These are phyloP conservation scores for Nicator chloris DNA, from an alignment of 2,113 vertebrate species.

Conservation along the genomic window DNA sequence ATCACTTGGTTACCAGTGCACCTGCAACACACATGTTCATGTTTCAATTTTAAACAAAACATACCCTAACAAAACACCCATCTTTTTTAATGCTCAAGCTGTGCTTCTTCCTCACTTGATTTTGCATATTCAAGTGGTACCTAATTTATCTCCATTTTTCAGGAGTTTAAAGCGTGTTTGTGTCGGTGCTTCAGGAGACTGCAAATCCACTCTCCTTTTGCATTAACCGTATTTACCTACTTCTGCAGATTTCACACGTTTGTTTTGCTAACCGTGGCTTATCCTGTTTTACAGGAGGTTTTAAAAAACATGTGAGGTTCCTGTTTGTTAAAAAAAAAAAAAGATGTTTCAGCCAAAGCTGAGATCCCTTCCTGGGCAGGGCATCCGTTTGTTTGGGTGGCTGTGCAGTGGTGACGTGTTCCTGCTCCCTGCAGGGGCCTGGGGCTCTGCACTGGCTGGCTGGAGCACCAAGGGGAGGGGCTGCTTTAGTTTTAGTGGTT, in stretches of 20 bases:
- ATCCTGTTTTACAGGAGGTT: background rate
- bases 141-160: background rate
- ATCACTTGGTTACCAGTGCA: background rate
- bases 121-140: background rate
- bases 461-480: background rate
- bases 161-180: background rate
- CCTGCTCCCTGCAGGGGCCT: background rate
- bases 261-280: background rate
- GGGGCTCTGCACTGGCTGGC: background rate
- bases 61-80: background rate
- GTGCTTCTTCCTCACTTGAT: background rate
- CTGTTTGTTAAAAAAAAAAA: background rate
- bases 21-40: background rate
- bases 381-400: background rate
- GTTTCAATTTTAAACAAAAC: background rate
- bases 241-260: background rate
- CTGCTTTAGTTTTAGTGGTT: background rate
- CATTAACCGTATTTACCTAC: background rate
- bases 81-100: background rate
- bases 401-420: background rate
- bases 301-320: background rate
- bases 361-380: conserved; percentile 8
- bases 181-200: background rate
- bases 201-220: background rate
- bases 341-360: background rate